A percentile compares a stretch with the other conserved stretches of the same genome.
Conservation (phyloP, 2,888 invertebrate genomes). For the Drosophila parthenogenetica region DNA sequence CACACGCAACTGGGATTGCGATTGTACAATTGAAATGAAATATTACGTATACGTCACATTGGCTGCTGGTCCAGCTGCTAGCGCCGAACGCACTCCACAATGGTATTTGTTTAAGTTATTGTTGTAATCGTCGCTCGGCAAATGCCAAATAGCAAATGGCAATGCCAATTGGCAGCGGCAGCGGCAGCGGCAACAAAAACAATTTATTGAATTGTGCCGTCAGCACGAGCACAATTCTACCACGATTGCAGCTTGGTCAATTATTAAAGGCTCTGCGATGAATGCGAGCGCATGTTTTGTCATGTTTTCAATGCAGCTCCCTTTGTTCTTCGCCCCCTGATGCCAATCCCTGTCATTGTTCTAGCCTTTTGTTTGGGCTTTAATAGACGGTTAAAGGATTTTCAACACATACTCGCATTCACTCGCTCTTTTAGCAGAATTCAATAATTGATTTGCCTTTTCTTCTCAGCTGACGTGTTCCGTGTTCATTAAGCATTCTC, state of each 20-base stretch:
- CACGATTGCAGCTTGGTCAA: constrained; percentile 48
- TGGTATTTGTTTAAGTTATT: constrained; percentile 74
- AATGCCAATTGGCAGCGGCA: constrained; percentile 7
- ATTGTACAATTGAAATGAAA: constrained; percentile 76
- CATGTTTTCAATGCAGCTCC: background rate
- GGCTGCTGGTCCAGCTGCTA: constrained; percentile 41
- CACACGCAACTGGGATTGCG: constrained; percentile 41
- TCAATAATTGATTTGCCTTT: constrained; percentile 21
- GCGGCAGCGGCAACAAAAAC: constrained; percentile 27
- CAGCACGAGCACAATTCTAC: constrained; percentile 4
- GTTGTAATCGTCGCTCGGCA: constrained; percentile 61
- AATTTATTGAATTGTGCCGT: constrained; percentile 19
- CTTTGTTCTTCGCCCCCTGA: too few species aligned
- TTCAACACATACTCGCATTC: constrained; percentile 5
- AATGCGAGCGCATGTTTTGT: constrained; percentile 17
- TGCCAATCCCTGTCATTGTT: background rate
- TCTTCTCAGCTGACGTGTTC: constrained; percentile 23
- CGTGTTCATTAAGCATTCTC: constrained; percentile 23
- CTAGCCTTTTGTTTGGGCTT: background rate
- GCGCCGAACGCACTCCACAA: constrained; percentile 18
- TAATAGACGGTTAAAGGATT: constrained; percentile 24
- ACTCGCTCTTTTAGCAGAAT: background rate
- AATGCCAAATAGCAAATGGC: constrained; percentile 20
- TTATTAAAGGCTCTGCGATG: constrained; percentile 39
- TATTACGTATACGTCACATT: constrained; percentile 79